Evolutionary conservation across 1,140 invertebrate genomes (phyloP).

Genomic region (Drosophila tropicalis): DNA sequence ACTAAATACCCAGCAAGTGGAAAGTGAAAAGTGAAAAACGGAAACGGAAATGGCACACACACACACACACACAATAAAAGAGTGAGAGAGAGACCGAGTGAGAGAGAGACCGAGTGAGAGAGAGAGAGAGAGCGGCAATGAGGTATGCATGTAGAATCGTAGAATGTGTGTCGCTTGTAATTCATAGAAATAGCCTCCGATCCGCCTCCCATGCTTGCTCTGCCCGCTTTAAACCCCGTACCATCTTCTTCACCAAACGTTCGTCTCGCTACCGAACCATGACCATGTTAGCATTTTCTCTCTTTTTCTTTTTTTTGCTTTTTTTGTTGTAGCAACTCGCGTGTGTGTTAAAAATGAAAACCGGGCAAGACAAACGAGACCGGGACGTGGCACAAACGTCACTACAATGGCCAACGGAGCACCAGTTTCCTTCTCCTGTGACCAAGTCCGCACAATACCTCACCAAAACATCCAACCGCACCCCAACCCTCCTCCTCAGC

Average conservation of each 20-base stretch:
- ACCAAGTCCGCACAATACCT: neutral
- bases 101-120: constrained; percentile 19
- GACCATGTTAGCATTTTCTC: constrained; percentile 73
- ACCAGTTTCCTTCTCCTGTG: constrained; percentile 16
- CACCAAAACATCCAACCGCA: neutral
- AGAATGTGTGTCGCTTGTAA: constrained; percentile 60
- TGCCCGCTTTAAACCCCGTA: neutral
- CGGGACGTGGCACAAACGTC: constrained; percentile 53
- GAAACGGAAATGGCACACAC: constrained; percentile 78
- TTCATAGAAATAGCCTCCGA: constrained; percentile 63
- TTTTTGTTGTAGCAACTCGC: constrained; percentile 35
- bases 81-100: constrained; percentile 20
- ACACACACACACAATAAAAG: constrained; percentile 37
- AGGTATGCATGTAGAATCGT: constrained; percentile 19
- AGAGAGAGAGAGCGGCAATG: constrained; percentile 20
- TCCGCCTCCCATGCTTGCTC: neutral
- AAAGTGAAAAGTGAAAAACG: constrained; percentile 67
- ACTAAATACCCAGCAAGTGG: constrained; percentile 80
- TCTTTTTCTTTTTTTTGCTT: neutral
- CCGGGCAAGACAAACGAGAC: constrained; percentile 57
- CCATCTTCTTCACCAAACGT: neutral
- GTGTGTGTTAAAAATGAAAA: constrained; percentile 73
- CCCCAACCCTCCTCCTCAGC: neutral
- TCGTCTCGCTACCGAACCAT: constrained; percentile 10
- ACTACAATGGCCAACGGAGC: constrained; percentile 44